Base-by-base conservation (phyloP, 2,113 vertebrate species). In the Panthera uncia region DNA sequence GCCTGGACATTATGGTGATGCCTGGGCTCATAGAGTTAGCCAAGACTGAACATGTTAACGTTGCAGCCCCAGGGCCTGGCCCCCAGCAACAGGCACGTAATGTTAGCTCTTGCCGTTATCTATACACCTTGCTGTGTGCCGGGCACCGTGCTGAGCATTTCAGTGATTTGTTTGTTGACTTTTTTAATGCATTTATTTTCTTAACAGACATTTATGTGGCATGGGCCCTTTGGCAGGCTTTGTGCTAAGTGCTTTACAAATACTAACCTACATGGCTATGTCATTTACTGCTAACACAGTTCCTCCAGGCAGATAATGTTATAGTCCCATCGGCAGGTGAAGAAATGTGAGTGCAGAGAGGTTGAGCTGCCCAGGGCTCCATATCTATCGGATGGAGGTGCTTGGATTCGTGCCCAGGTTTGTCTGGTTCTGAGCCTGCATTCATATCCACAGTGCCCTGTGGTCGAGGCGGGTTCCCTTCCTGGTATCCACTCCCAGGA, bases 11-110 rank as follows among this genome's bases (percentile, higher is more conserved):
- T 27, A 9, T 27, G 31, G 36, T 3, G 48, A 25, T 79, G 7
- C 27, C 57, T 7, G 31, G 19, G 15, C 87, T 97, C 29, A 0
- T 0, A 13, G 50, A 65, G 23, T 69, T 21, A 5, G 16, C 78
- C 19, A 18, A 71, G n/a, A 65, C 18, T 0, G 0, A 3, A 6
- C 33, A 1, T 2, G 3, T 41, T 23, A 66, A 73, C 33, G 2
- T 27, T 23, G 18, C 45, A 61, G 73, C 61, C 73, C 15, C 76
- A 6, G 36, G 33, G 16, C 79, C 91, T 15, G 13, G 50, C 65
- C 0, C 85, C 52, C 74, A 69, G 68, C 3, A 7, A 33, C 6
- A 3, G 31, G 23, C 83, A 55, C 2, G 0, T 79, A 80, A 96
- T 52, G 4, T 45, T 78, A 71, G 74, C 31, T 11, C 31, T 31